A percentile compares a stretch with the other conserved stretches of the same genome.
Evolutionary conservation across 2,113 vertebrate species (phyloP).

Genomic region (Pangasianodon hypophthalmus): DNA sequence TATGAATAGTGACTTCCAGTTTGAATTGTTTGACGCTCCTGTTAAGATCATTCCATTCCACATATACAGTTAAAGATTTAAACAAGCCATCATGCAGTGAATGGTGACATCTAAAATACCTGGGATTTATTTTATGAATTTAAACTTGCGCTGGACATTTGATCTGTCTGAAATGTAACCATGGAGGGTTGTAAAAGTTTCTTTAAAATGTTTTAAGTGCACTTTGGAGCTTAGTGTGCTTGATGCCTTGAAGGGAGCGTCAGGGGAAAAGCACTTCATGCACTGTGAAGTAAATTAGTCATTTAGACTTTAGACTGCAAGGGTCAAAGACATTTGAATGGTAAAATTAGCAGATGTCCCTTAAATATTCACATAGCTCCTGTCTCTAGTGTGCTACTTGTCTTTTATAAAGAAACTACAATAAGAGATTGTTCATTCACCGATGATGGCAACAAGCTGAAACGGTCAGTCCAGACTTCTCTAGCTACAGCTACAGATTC

Average conservation of each 20-base stretch:
- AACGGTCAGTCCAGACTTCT: not conserved
- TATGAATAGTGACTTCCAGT: not conserved
- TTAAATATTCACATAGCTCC: not conserved
- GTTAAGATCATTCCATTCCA: slow-evolving; percentile 1
- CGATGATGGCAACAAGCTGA: not conserved
- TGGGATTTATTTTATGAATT: slow-evolving; percentile 5
- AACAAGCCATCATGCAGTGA: not conserved
- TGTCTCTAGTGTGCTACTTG: not conserved
- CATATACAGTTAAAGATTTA: slow-evolving; percentile 1
- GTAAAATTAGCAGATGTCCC: not conserved
- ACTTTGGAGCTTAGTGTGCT: slow-evolving; percentile 10
- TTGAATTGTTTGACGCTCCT: not conserved
- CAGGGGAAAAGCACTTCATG: slow-evolving; percentile 2
- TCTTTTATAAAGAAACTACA: not conserved
- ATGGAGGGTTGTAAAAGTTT: slow-evolving; percentile 4
- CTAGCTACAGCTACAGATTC: not conserved
- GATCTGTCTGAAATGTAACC: slow-evolving; percentile 15
- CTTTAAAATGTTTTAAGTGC: slow-evolving; percentile 5
- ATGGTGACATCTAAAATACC: not conserved
- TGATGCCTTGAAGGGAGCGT: slow-evolving; percentile 8
- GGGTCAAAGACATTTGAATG: not conserved
- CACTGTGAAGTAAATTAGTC: slow-evolving; percentile 7
- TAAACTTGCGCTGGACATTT: not conserved
- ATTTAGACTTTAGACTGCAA: slow-evolving; percentile 19
- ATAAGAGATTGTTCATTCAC: not conserved